These are phyloP conservation scores for Oxygymnocypris stewartii DNA, from an alignment of 2,113 vertebrate genomes.

Conservation along the genomic window DNA sequence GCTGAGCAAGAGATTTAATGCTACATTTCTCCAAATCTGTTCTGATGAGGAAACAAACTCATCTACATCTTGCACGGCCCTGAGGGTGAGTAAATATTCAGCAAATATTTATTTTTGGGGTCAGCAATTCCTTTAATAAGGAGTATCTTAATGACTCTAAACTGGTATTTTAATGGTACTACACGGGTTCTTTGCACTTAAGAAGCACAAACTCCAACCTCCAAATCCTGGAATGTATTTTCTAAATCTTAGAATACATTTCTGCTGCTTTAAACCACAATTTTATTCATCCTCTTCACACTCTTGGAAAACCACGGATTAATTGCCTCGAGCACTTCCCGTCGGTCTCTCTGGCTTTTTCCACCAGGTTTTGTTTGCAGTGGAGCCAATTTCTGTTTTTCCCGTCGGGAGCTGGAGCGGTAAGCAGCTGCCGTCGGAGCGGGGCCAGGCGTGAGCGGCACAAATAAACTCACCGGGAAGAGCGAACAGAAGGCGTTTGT, in stretches of 20 bases:
- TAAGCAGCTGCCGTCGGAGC: slow-evolving; percentile 67
- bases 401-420: slow-evolving; percentile 57
- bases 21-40: no score
- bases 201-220: background rate
- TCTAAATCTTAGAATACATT: background rate
- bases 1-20: no score
- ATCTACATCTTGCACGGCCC: no score
- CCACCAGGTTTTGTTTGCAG: slow-evolving; percentile 66
- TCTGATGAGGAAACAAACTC: no score
- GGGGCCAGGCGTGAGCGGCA: slow-evolving; percentile 63
- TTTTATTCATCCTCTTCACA: background rate
- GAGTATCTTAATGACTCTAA: no score
- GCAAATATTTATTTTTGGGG: no score
- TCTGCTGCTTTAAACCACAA: background rate
- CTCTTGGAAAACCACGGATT: slow-evolving; percentile 44
- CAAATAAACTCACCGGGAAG: slow-evolving; percentile 45
- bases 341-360: slow-evolving; percentile 43
- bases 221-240: background rate
- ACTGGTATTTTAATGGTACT: no score
- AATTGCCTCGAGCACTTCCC: background rate
- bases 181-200: no score
- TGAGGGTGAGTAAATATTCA: no score
- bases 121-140: no score
- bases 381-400: slow-evolving; percentile 62
- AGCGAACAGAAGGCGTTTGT: slow-evolving; percentile 59